Base-by-base conservation (phyloP, 2,888 invertebrate genomes). In the Penaeus monodon region DNA sequence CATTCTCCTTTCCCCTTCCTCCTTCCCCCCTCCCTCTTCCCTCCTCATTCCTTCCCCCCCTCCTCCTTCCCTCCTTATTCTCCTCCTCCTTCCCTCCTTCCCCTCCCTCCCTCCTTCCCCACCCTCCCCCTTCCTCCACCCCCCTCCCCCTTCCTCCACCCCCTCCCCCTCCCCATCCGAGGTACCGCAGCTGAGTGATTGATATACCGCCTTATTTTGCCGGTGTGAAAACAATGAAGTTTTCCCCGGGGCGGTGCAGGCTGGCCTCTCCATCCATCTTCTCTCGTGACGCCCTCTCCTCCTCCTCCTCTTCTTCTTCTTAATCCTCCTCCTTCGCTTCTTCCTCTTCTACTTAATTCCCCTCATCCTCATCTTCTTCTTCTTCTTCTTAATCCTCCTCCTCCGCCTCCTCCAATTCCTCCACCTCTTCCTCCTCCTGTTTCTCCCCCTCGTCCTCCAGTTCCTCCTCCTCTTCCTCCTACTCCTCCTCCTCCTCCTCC, bases 191-290 rank as follows among this genome's bases (percentile, higher is more conserved):
- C 80, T 66, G 66, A 66, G 80, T 81, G 80, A 81, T 81, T 81
- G 80, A 81, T 81, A 44, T 38, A 65, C n/a, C 66, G 44, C 68
- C 80, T 81, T 81, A 81, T 81, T 81, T 81, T 65, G 80, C n/a
- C 44, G 66, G n/a, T 66, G 66, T 68, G 80, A 66, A 81, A 81
- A 81, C 80, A 81, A 81, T 81, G 80, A 81, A 81, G 24, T 81
- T 81, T 81, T 66, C 66, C 38, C n/a, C 6, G n/a, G 68, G 44
- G 66, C 44, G 66, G 44, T 14, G 65, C 38, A 7, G 68, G 22
- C 80, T 24, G 65, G 80, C 80, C 64, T 24, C 65, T 38, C 80
- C 38, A 44, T 44, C 38, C 38, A 44, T 44, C 38, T 44, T 44
- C 38, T 44, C 38, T 7, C 38, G 38, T 44, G 38, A 44, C 38